Percentiles rank a stretch among this genome's conserved stretches.
phyloP scores from a whole-genome alignment of 2,797 vertebrate genomes.

The Clarias pachynema region DNA sequence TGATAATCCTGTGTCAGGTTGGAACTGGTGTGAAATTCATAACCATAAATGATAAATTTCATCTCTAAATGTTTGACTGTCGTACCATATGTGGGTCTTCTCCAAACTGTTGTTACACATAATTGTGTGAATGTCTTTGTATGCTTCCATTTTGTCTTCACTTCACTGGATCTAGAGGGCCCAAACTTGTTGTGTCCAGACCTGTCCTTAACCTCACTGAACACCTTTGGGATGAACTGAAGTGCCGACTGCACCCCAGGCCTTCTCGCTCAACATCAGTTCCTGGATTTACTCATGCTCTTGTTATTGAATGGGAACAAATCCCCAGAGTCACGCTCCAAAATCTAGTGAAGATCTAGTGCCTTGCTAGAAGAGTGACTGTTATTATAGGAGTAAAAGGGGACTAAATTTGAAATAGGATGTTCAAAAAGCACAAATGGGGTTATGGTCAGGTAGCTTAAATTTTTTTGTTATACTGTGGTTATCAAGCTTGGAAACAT shows the following conservation, averaged over 20 bases:
- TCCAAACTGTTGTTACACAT: neutral
- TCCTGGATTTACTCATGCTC: neutral
- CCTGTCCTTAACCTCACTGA: neutral
- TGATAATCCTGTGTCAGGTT: too few species aligned
- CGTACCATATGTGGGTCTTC: neutral
- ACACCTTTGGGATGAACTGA: neutral
- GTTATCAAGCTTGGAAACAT: neutral
- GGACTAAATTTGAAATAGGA: neutral
- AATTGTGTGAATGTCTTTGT: neutral
- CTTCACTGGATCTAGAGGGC: neutral
- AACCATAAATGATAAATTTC: neutral
- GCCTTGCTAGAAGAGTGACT: neutral
- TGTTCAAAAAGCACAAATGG: neutral
- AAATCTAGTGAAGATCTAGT: neutral
- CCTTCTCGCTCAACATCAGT: neutral
- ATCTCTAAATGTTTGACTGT: neutral
- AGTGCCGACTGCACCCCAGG: neutral
- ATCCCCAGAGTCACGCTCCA: neutral
- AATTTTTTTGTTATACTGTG: too few species aligned
- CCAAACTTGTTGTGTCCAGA: neutral
- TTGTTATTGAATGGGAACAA: constrained; percentile 7
- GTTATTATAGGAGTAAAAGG: neutral
- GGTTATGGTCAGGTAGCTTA: neutral
- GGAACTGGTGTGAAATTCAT: neutral
- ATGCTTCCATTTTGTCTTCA: neutral